Base-by-base conservation (phyloP, 2,113 vertebrate species). In the Neomonachus schauinslandi region DNA sequence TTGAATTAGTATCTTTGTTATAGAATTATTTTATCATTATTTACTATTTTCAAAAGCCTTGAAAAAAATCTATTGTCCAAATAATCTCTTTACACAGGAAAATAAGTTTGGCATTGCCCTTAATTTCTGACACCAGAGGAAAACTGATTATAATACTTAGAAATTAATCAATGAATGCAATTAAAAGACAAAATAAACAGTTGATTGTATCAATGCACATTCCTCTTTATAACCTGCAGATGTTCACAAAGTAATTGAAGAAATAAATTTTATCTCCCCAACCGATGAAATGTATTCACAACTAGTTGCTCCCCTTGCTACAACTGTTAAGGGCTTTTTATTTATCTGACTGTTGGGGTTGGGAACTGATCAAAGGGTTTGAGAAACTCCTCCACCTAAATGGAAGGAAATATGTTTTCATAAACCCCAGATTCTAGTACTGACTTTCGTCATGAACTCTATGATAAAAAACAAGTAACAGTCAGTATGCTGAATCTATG, bases 241-340 rank as follows among this genome's bases (percentile, higher is more conserved):
- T 96, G n/a, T 67, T 88, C 53, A 89, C 5, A 28, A 94, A 84
- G 65, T 95, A 96, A 96, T 59, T 91, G 91, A 85, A 96, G 18
- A 93, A 90, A 95, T 97, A 94, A 55, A 61, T 89, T 97, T 59
- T 61, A 26, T 74, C 65, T 96, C 28, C 12, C n/a, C 36, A 92
- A 53, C 36, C 63, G 61, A 89, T 94, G 36, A 90, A 90, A 84
- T 80, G 24, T 42, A 69, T 12, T 94, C 61, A 53, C 18, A 11
- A 80, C 36, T 51, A 61, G 7, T 57, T 95, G 53, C 53, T 90
- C 8, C 5, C 22, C n/a, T 36, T 83, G n/a, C 42, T 80, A 57
- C 0, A 94, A 46, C 2, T 46, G 57, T 36, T 51, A 80, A 65
- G 28, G 42, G 4, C 4, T 59, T 96, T 97, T 72, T 46, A 81